These are phyloP conservation scores for Arothron firmamentum DNA, from an alignment of 2,113 vertebrate genomes.

Conservation along the genomic window DNA sequence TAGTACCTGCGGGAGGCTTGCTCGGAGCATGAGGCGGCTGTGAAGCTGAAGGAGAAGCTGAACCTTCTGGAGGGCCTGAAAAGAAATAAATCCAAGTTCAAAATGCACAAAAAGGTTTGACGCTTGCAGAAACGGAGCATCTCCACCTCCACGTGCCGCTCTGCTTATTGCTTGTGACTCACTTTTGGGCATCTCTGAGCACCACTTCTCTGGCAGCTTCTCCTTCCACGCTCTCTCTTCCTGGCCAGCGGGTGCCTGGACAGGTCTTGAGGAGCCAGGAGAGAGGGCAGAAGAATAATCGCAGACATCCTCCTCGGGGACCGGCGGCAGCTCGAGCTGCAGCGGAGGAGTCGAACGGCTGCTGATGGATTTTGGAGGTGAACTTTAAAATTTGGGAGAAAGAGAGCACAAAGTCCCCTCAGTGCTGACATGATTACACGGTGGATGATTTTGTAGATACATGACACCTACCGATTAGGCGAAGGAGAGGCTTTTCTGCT, in stretches of 20 bases:
- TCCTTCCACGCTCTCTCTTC: constrained; percentile 54
- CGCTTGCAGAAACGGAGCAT: background rate
- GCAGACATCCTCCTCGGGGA: constrained; percentile 69
- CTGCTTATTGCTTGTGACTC: constrained; percentile 1
- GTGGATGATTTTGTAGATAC: background rate
- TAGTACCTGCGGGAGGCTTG: constrained; percentile 82
- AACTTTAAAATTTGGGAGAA: constrained; percentile 49
- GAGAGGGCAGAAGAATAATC: constrained; percentile 67
- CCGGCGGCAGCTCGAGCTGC: constrained; percentile 73
- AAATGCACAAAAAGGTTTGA: background rate
- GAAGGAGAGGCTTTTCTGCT: constrained; percentile 44
- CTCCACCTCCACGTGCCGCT: constrained; percentile 15
- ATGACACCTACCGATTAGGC: constrained; percentile 46
- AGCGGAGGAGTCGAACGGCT: constrained; percentile 77
- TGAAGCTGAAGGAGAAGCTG: constrained; percentile 12
- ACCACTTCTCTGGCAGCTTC: constrained; percentile 9
- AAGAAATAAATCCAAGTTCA: background rate
- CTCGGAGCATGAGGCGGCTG: constrained; percentile 32
- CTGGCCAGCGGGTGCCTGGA: constrained; percentile 72
- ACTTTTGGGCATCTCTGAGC: constrained; percentile 10
- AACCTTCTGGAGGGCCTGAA: constrained; percentile 21
- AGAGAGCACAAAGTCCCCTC: constrained; percentile 8
- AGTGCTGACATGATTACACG: background rate
- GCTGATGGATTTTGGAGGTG: constrained; percentile 69
- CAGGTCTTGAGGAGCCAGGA: constrained; percentile 82